Evolutionary conservation across 2,113 vertebrate genomes (phyloP).

Genomic region (Ia io): DNA sequence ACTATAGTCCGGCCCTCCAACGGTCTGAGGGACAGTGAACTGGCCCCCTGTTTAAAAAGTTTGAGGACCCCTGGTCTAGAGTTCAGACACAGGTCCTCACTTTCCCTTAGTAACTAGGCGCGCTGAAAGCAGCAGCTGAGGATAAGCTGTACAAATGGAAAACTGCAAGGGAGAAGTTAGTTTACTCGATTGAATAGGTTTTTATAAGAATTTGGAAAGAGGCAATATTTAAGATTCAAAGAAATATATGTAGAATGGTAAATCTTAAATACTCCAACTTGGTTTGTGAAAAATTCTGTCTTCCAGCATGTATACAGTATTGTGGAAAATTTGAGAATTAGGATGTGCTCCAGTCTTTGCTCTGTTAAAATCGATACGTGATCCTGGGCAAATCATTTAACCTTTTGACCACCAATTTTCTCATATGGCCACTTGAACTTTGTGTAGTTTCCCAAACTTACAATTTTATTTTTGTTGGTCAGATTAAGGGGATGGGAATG

Average conservation of each 20-base stretch:
- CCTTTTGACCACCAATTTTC: background rate
- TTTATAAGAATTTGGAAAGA: background rate
- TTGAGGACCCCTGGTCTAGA: too few relatives aligned
- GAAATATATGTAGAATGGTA: background rate
- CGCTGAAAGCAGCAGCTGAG: background rate
- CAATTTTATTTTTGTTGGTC: background rate
- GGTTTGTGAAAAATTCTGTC: background rate
- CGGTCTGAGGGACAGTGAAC: too few relatives aligned
- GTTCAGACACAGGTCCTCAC: background rate
- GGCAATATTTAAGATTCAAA: slow-evolving; percentile 22
- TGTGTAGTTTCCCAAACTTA: background rate
- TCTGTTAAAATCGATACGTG: background rate
- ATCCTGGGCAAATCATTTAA: background rate
- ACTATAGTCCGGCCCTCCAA: too few relatives aligned
- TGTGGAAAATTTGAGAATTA: background rate
- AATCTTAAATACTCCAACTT: too few relatives aligned
- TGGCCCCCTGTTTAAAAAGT: too few relatives aligned
- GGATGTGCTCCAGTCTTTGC: background rate
- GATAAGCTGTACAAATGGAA: background rate
- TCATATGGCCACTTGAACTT: background rate
- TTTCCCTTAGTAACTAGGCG: background rate
- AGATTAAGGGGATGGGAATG: too few relatives aligned
- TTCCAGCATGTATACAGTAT: background rate
- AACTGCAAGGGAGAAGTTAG: background rate
- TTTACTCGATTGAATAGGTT: background rate